phyloP scores from a whole-genome alignment of 2,888 invertebrate species.

The Nematopogon swammerdamellus region DNA sequence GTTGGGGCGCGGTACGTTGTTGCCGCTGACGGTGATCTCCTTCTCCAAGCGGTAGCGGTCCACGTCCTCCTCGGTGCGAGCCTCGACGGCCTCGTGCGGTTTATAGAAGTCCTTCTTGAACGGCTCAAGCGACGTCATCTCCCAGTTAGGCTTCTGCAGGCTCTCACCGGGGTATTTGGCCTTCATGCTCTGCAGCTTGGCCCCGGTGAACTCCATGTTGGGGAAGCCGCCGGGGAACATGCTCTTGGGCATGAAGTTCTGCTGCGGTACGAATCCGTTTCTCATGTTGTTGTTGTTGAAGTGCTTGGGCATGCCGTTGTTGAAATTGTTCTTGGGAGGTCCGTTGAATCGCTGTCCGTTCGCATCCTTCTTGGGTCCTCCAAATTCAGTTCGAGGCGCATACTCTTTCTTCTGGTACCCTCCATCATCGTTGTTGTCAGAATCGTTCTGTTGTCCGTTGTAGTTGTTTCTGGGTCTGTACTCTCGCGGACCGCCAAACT shows the following conservation, averaged over 20 bases:
- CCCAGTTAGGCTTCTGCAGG: slow-evolving; percentile 83
- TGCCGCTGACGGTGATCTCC: slow-evolving; percentile 88
- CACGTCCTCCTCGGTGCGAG: slow-evolving; percentile 70
- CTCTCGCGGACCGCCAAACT: slow-evolving; percentile 49
- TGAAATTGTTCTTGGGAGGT: slow-evolving; percentile 31
- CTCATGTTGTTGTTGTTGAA: slow-evolving; percentile 28
- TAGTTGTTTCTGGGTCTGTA: slow-evolving; percentile 41
- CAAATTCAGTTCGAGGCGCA: slow-evolving; percentile 29
- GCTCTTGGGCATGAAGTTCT: slow-evolving; percentile 36
- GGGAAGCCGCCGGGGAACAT: slow-evolving; percentile 27
- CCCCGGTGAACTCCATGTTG: slow-evolving; percentile 43
- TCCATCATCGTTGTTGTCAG: slow-evolving; percentile 17
- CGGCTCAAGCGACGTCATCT: slow-evolving; percentile 66
- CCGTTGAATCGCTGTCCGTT: slow-evolving; percentile 10
- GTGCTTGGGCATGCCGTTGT: slow-evolving; percentile 27
- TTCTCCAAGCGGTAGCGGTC: slow-evolving; percentile 70
- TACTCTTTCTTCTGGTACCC: not conserved
- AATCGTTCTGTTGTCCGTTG: slow-evolving; percentile 28
- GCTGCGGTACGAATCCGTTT: slow-evolving; percentile 18
- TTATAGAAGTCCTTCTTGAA: slow-evolving; percentile 92
- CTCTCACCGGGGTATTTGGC: slow-evolving; percentile 71
- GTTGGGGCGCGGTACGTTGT: slow-evolving; percentile 83
- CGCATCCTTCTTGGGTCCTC: slow-evolving; percentile 39
- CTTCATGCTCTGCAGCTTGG: slow-evolving; percentile 60
- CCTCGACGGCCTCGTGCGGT: slow-evolving; percentile 71